Base-by-base conservation (phyloP, 1,140 invertebrate genomes). In the Hyphantria cunea region DNA sequence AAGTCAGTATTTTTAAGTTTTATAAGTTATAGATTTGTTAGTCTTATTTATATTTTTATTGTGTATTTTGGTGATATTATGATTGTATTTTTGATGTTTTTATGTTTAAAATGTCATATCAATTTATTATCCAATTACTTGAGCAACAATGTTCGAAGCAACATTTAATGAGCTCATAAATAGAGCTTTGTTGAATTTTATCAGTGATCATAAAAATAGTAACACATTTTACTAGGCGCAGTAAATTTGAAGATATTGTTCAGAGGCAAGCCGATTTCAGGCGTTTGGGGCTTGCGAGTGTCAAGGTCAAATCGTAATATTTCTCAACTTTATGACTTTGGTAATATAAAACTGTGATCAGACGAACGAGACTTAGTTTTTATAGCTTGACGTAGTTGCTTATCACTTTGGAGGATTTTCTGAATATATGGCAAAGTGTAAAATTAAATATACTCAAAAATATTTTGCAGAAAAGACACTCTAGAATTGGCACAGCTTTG, bases 311-410 rank as follows among this genome's bases (percentile, higher is more conserved):
- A 25, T 34, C 60, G 60, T 63, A 54, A 63, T 9, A 32, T 47
- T 55, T 48, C 61, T 59, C 31, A 65, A 61, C 66, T 68, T 61
- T 69, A 69, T 42, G 48, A 34, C 50, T 55, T 47, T 12, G 54
- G 25, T 33, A 39, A 54, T 48, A 55, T 68, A 68, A 64, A 69
- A 60, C 44, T 49, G 44, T 62, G 59, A 62, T 49, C 50, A 62
- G 33, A 61, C 34, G 56, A 49, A 15, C 34, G 34, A 12, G 41
- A 47, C 58, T 56, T 33, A 48, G 44, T n/a, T 53, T 64, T 64
- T 56, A 64, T 50, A 34, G 11, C 47, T 32, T 42, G 33, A 50
- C 56, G 39, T 59, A n/a, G 47, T 60, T 60, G 48, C 56, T 60
- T 60, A 51, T 60, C 34, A 60, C 47, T 60, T 44, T 34, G 10